Evolutionary conservation across 2,888 invertebrate species (phyloP).

Genomic region (Macrosiphum euphorbiae): DNA sequence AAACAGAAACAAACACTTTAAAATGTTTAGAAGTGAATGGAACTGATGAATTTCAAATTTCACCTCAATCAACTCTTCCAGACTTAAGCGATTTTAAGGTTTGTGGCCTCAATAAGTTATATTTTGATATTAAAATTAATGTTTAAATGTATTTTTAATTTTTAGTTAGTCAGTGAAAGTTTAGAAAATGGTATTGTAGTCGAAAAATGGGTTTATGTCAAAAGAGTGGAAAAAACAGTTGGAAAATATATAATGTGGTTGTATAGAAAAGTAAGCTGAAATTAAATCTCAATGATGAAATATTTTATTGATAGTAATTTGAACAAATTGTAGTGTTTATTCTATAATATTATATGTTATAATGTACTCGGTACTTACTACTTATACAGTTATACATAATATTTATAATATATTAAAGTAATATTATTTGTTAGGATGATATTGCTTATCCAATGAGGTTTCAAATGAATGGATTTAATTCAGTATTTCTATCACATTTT

Average conservation of each 20-base stretch:
- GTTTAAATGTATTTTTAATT: constrained; percentile 65
- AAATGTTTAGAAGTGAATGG: constrained; percentile 91
- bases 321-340: too few relatives aligned
- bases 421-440: constrained; percentile 34
- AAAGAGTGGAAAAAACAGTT: constrained; percentile 81
- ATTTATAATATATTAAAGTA: neutral
- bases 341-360: too few relatives aligned
- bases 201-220: constrained; percentile 83
- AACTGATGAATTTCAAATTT: constrained; percentile 74
- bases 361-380: too few relatives aligned
- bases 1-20: constrained; percentile 78
- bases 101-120: neutral
- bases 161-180: constrained; percentile 75
- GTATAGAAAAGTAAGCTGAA: constrained; percentile 75
- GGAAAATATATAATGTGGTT: constrained; percentile 94
- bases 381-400: too few relatives aligned
- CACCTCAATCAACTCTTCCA: constrained; percentile 85
- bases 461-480: constrained; percentile 90
- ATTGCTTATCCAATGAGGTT: constrained; percentile 22
- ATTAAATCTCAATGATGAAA: too few relatives aligned
- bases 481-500: constrained; percentile 93
- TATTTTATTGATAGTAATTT: too few relatives aligned
- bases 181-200: constrained; percentile 79
- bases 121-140: neutral
- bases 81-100: constrained; percentile 82